Base-by-base conservation (phyloP, 2,113 vertebrate genomes). In the Corapipo altera region DNA sequence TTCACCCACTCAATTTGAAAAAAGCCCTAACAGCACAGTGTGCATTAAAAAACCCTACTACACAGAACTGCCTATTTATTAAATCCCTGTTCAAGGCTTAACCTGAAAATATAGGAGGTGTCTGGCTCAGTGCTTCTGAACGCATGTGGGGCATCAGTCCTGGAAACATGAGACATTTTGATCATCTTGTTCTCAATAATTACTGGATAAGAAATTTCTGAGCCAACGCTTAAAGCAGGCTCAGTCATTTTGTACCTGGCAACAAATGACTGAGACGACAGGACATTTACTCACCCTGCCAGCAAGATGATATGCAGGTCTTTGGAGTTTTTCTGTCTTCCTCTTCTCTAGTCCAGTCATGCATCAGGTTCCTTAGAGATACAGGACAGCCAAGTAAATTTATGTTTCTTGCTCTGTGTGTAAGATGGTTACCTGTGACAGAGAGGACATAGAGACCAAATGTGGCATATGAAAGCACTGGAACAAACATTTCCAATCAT, bases 311-410 rank as follows among this genome's bases (percentile, higher is more conserved):
- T 83, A 48, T 86, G 79, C 70, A 76, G 85, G 79, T 86, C 72
- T 94, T 83, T 18, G 75, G 46, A 94, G 59, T 33, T 85, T 49
- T 90, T 76, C 67, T 88, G 26, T 88, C 82, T 80, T 79, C 73
- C 67, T 61, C 86, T 80, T 74, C 85, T 92, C 86, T 95, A 94
- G 65, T 91, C 82, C 91, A 90, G 64, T 94, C 88, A 83, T 76
- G 79, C 69, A 95, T 96, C 88, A 84, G 89, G 65, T 95, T 78
- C 83, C 91, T 93, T 71, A 88, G 33, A 86, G 59, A 84, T 73
- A 64, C 22, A 61, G 76, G 80, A 74, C 46, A 88, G 55, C 46
- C 86, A 89, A 67, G 20, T 17, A 55, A 90, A 88, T 85, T 70
- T 76, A 55, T 1, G 7, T 85, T 88, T 95, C 90, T 94, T 91